A percentile compares a stretch with the other conserved stretches of the same genome.
Conservation (phyloP, 2,113 vertebrate genomes). For the Cyprinodon tularosa region DNA sequence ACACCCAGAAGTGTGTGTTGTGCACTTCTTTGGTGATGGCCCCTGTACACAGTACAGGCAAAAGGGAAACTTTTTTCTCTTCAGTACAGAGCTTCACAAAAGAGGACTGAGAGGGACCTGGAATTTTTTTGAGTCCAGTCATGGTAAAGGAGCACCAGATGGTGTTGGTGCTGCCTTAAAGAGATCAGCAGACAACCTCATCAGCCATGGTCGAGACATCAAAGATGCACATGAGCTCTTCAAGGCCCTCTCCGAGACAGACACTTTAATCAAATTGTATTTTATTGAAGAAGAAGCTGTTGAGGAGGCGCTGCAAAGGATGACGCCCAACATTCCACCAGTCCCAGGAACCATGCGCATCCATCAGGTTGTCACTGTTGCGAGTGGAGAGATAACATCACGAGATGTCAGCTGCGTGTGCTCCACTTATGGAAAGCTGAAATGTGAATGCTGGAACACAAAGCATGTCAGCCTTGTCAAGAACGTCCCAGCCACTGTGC, state of each 20-base stretch:
- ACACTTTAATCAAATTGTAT: background rate
- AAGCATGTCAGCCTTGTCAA: background rate
- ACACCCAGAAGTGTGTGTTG: background rate
- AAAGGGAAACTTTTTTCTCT: background rate
- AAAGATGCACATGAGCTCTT: background rate
- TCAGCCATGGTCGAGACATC: conserved; percentile 2
- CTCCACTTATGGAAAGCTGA: no score
- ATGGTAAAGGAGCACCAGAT: conserved; percentile 8
- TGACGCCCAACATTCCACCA: conserved; percentile 7
- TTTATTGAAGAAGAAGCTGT: background rate
- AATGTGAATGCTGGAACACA: no score
- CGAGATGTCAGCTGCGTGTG: background rate
- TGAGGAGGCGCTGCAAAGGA: background rate
- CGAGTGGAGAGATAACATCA: background rate
- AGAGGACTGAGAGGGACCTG: background rate
- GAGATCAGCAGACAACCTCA: background rate
- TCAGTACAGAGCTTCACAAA: conserved; percentile 1
- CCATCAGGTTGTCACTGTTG: background rate
- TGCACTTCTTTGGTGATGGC: no score
- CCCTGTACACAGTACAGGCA: no score
- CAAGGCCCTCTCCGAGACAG: background rate
- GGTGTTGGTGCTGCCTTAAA: conserved; percentile 11
- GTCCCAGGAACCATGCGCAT: background rate
- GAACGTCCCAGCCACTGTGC: conserved; percentile 1
- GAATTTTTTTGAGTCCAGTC: background rate